Base-by-base conservation (phyloP, 2,113 vertebrate species). In the Carettochelys insculpta region DNA sequence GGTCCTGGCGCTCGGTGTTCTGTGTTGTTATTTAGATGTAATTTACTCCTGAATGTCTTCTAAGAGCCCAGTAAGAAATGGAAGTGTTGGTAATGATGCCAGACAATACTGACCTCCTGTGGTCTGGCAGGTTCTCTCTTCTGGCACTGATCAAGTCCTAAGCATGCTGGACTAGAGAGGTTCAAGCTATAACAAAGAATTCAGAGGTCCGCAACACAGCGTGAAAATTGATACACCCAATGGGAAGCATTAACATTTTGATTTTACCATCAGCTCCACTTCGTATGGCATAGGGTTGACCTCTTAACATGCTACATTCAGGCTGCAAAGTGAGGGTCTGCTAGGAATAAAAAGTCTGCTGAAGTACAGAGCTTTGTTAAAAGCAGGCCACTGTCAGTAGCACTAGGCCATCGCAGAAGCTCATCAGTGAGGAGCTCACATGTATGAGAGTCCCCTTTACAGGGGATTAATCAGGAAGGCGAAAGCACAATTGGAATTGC, bases 351-450 rank as follows among this genome's bases (percentile, higher is more conserved):
- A 0, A 1, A 75, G 10, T 29, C 38, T 8, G 17, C 24, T 12
- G 3, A 83, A 6, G 29, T 43, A 29, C 11, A 16, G 20, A 4
- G 0, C 31, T 83, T 16, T 87, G 51, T 76, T 78, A 82, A 54
- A 31, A 84, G 85, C 76, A 86, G 76, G 6, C 48, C 88, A 80
- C 58, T 80, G 8, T 31, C 53, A n/a, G 54, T 90, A 88, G 87
- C 79, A 52, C 61, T 29, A 27, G 82, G 71, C 89, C 78, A 80
- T 78, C 25, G 2, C 24, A 79, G n/a, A 54, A 77, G 78, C 76
- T 48, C 4, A 52, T 10, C 0, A 0, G 43, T 76, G 50, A 90
- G 31, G 34, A 87, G 41, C 54, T 6, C 85, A 71, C 56, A 82
- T n/a, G 45, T 1, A 27, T 29, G 47, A 2, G 2, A 85, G 43